Evolutionary conservation across 2,113 vertebrate genomes (phyloP), one percentile per base, ranked within the genome.

Genomic region (Anoplopoma fimbria): DNA sequence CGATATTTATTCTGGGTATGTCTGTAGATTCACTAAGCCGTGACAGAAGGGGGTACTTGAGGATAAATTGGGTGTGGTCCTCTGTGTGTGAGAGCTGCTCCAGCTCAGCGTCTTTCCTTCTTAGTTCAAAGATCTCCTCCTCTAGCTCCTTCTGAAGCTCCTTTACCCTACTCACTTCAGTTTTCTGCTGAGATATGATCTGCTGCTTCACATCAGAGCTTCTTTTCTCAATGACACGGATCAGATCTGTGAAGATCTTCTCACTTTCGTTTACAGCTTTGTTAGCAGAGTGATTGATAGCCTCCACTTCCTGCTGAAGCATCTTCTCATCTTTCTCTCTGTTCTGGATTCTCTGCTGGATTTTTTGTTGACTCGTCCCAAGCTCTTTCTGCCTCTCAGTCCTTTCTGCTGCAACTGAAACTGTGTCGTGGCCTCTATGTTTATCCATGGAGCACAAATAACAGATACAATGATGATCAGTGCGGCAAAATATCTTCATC

Each of bases 401-500:
- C 10, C 2, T 9, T 33, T 67, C 79, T 23, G 63, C 27, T 51
- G 12, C 34, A 14, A 42, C 45, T 25, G 57, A 10, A 1, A 40
- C 38, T 0, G 14, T 38, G 9, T 71, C 9, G 0, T 77, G 74
- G 13, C 60, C 38, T 36, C 31, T 64, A 17, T 83, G 81, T 51
- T 69, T 31, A 29, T 31, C 61, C 69, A 74, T 38, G 13, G 67
- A 64, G 67, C 74, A 83, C 7, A 77, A 67, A 55, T 49, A 49
- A 36, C 72, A 75, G 23, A 63, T 75, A 15, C 29, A 49, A 13
- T 63, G 40, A 0, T 58, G 72, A 25, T 75, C 72, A 10, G 72
- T 49, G 42, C 23, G 72, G 27, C 72, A 82, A 33, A 82, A 75
- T 4, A 69, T 63, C 65, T 75, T 76, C 23, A 63, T 75, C 12